Evolutionary conservation across 2,888 invertebrate species (phyloP), one percentile per base, ranked within the genome.

Genomic region (Zaprionus lineosus): DNA sequence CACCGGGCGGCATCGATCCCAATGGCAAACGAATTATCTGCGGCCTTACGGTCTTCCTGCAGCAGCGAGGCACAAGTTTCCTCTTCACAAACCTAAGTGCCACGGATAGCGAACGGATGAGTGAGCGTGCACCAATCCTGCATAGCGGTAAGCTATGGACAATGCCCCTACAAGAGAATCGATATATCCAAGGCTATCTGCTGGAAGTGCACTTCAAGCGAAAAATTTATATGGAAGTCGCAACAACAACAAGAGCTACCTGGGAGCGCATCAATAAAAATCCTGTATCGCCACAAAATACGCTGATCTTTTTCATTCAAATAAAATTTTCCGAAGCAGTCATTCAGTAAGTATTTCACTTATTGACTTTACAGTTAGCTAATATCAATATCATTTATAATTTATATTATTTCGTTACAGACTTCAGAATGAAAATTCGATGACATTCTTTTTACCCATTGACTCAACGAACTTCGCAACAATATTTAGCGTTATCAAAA

Each of bases 1-100:
- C 68, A 2, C 69, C 75, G 0, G 41, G 48, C 2, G 64, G 70
- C 12, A 40, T 84, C 6, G 84, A 84, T 53, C 67, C 75, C 4
- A 64, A 56, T 4, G 77, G 74, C 1, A 65, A 61, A 37, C 68
- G 73, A 0, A 51, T 46, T 2, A 12, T 84, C 5, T 70, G 59
- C 8, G 52, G 48, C 21, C 89, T 95, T 93, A 67, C 76, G 2
- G 3, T 47, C 5, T 53, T 21, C 1, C 37, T 84, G 64, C 71
- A 64, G 16, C 4, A 46, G 1, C 59, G 59, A 0, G 86, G 84
- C 9, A 36, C 39, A 14, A 55, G 72, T 11, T 69, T 86, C 6
- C 3, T 86, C 0, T 73, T 48, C 5, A 61, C 78, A 1, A 76
- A 64, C 5, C 88, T 95, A 94, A 90, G 93, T 92, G 40, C 90